Evolutionary conservation across 2,888 invertebrate genomes (phyloP).

Genomic region (Strigamia transsilvanica): DNA sequence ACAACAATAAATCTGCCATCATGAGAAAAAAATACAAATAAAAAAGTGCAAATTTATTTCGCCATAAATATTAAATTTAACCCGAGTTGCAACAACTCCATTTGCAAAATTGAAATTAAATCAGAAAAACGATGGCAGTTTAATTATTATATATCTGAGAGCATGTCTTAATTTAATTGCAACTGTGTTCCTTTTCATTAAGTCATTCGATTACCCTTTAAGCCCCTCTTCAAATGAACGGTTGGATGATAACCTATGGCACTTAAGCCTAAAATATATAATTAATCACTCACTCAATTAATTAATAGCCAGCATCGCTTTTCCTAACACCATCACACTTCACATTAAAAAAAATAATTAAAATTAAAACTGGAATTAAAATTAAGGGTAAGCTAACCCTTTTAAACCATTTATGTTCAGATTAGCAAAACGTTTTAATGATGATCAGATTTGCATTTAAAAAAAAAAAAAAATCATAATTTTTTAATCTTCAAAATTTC

Average conservation of each 20-base stretch:
- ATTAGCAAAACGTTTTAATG: no score
- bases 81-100: no score
- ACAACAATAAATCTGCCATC: background rate
- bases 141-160: background rate
- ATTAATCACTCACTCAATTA: conserved; percentile 2
- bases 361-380: background rate
- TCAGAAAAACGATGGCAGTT: no score
- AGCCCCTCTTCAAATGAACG: conserved; percentile 18
- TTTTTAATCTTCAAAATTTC: no score
- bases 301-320: background rate
- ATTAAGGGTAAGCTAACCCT: background rate
- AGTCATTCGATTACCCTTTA: background rate
- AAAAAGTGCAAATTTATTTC: background rate
- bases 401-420: no score
- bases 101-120: no score
- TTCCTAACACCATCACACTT: background rate
- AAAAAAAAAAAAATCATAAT: no score
- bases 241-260: conserved; percentile 3
- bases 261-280: conserved; percentile 19
- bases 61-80: no score
- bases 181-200: background rate
- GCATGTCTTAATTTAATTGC: conserved; percentile 18
- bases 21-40: background rate
- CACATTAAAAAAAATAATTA: no score
- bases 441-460: no score